phyloP scores from a whole-genome alignment of 2,113 vertebrate genomes.

The Albula glossodonta region DNA sequence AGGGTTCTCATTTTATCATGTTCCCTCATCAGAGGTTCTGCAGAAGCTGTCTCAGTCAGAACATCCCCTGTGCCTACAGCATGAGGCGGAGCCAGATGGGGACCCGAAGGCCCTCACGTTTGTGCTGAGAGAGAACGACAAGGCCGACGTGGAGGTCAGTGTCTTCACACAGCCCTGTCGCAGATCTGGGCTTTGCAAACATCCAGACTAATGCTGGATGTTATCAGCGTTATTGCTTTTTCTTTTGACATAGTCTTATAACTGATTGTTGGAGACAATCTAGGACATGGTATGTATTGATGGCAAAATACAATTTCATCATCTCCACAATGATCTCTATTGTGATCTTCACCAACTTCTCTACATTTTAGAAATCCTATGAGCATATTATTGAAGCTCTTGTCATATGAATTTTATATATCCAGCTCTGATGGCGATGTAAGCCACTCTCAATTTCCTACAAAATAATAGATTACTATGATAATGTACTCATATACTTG shows the following conservation, averaged over 20 bases:
- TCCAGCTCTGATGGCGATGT: background rate
- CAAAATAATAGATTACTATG: background rate
- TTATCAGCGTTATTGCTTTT: no score
- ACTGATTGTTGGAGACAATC: no score
- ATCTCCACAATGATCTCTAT: no score
- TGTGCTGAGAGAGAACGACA: slow-evolving; percentile 93
- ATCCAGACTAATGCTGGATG: no score
- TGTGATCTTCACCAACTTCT: background rate
- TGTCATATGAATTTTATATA: background rate
- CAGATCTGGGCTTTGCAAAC: no score
- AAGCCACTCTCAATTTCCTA: no score
- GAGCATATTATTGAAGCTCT: background rate
- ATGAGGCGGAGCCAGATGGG: slow-evolving; percentile 84
- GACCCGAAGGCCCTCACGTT: slow-evolving; percentile 72
- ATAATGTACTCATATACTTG: background rate
- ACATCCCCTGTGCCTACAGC: slow-evolving; percentile 82
- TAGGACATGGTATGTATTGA: no score
- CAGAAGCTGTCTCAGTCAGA: slow-evolving; percentile 87
- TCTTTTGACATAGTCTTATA: no score
- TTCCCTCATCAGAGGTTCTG: slow-evolving; percentile 77
- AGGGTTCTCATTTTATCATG: no score
- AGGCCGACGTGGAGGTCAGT: slow-evolving; percentile 90
- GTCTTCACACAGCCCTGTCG: background rate
- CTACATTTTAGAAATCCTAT: background rate
- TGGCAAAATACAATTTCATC: no score